Conservation (phyloP, 2,113 vertebrate species). For the Donacobius atricapilla region DNA sequence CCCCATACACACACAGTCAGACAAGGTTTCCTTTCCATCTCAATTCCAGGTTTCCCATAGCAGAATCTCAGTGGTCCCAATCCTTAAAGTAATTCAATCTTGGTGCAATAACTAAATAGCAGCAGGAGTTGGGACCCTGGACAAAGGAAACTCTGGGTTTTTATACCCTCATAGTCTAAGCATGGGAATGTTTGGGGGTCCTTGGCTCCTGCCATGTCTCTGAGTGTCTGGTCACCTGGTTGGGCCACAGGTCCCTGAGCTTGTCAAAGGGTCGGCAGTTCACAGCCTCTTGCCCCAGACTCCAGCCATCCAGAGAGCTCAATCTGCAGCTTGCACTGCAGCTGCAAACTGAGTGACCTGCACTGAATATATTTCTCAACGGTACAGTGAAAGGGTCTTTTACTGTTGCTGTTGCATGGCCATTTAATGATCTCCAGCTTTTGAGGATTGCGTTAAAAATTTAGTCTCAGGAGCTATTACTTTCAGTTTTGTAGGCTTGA, state of each 20-base stretch:
- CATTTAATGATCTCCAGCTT: neutral
- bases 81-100: neutral
- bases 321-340: neutral
- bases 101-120: neutral
- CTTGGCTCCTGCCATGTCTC: neutral
- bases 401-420: neutral
- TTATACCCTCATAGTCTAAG: neutral
- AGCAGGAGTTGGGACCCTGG: neutral
- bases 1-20: neutral
- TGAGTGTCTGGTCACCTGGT: neutral
- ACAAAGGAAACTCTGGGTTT: neutral
- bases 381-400: neutral
- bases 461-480: neutral
- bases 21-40: neutral
- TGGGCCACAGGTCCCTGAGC: neutral
- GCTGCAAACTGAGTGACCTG: neutral
- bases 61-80: neutral
- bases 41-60: neutral
- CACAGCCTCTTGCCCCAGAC: neutral
- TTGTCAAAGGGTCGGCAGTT: neutral
- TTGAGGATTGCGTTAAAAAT: neutral
- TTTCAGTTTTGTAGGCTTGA: neutral
- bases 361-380: neutral
- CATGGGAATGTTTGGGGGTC: neutral
- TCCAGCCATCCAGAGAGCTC: neutral